Conservation (phyloP, 2,113 vertebrate genomes). For the Gambusia holbrooki region DNA sequence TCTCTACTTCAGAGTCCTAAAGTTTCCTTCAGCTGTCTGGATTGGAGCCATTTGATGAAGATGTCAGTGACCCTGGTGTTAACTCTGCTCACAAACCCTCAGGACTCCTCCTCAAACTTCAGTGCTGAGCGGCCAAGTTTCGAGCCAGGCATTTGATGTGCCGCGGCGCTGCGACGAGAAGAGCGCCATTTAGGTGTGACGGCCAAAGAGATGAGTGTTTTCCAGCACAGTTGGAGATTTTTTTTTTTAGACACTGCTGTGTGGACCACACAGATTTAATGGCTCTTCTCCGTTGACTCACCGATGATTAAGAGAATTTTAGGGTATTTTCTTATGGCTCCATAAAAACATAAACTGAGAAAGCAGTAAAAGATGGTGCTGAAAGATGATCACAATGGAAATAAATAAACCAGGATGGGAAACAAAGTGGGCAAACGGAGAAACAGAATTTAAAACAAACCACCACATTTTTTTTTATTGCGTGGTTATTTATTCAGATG, state of each 20-base stretch:
- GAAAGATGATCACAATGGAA: slow-evolving; percentile 67
- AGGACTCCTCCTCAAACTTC: slow-evolving; percentile 26
- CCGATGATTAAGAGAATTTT: slow-evolving; percentile 74
- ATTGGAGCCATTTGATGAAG: slow-evolving; percentile 35
- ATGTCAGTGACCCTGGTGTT: slow-evolving; percentile 16
- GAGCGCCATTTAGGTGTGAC: slow-evolving; percentile 65
- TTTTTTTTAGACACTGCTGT: slow-evolving; percentile 49
- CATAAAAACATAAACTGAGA: slow-evolving; percentile 73
- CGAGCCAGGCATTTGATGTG: slow-evolving; percentile 61
- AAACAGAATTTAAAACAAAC: slow-evolving; percentile 43
- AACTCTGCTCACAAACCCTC: slow-evolving; percentile 31
- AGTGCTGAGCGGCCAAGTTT: slow-evolving; percentile 33
- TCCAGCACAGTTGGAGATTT: slow-evolving; percentile 59
- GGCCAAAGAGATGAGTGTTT: slow-evolving; percentile 77
- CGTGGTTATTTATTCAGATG: slow-evolving; percentile 50
- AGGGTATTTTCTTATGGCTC: slow-evolving; percentile 76
- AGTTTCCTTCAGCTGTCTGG: slow-evolving; percentile 20
- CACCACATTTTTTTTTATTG: slow-evolving; percentile 28
- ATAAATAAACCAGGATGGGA: slow-evolving; percentile 70
- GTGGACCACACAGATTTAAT: slow-evolving; percentile 79
- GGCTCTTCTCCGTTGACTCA: slow-evolving; percentile 62
- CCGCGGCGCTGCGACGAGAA: slow-evolving; percentile 60
- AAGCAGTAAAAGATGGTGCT: slow-evolving; percentile 65
- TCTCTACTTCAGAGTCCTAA: slow-evolving; percentile 18
- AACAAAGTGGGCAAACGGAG: slow-evolving; percentile 42